Evolutionary conservation across 2,797 vertebrate species (phyloP), one percentile per base, ranked within the genome.

Genomic region (Alectoris magna): DNA sequence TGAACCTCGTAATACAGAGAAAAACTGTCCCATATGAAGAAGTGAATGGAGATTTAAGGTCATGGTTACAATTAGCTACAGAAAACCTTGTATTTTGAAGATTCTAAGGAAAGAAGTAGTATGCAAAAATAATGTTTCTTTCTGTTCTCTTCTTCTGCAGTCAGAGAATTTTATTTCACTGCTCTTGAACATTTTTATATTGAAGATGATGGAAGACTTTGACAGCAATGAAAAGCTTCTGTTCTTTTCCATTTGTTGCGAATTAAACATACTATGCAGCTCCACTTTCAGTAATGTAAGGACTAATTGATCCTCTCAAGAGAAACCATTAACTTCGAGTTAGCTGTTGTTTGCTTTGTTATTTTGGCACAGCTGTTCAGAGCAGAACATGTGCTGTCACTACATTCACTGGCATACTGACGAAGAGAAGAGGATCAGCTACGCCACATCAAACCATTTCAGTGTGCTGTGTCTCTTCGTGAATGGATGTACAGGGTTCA

Each of bases 321-420:
- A 58, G 60, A 24, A 64, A 81, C 66, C 43, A 75, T 91, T 87
- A 84, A 70, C 78, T 88, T 88, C 59, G 39, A 63, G 26, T 39
- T 87, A 53, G 44, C 73, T 75, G 11, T 62, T 94, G 23, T 88
- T 95, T 86, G 41, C 74, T 95, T 82, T 95, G 43, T 90, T 93
- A 43, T 90, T 92, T 91, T 86, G 56, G 78, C 49, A 79, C 19
- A 76, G 31, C 31, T 87, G 6, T 80, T 70, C 64, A 34, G 63
- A 71, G 64, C 72, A 89, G 93, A 91, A 22, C n/a, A 58, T 49
- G 46, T 72, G 39, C n/a, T 26, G 10, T 41, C 38, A 64, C 69
- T 49, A 66, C 91, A 73, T 78, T 14, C 43, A 8, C 62, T 43
- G 48, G 34, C 34, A 31, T 29, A 34, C 84, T 24, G 43, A 53